Conservation (phyloP, 2,797 vertebrate genomes). For the Lagodon rhomboides region DNA sequence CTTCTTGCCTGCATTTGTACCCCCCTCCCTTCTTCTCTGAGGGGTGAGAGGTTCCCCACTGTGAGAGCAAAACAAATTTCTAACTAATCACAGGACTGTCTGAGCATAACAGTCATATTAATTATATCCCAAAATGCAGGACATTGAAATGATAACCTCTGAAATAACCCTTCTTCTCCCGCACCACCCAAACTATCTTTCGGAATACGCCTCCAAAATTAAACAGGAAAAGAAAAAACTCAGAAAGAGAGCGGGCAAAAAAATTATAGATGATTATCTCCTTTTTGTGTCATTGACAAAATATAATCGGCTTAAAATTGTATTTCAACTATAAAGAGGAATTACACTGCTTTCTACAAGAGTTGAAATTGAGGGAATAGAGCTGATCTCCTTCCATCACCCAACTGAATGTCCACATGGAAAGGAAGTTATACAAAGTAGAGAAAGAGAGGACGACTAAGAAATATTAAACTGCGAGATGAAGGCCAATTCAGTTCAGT, state of each 20-base stretch:
- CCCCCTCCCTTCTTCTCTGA: constrained; percentile 10
- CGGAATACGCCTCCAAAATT: constrained; percentile 21
- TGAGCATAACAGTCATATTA: constrained; percentile 60
- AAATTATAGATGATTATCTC: constrained; percentile 17
- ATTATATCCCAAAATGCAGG: constrained; percentile 61
- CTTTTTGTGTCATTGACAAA: constrained; percentile 21
- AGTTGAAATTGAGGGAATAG: constrained; percentile 16
- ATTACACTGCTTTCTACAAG: constrained; percentile 9
- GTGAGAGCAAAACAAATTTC: constrained; percentile 62
- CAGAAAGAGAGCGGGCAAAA: constrained; percentile 27
- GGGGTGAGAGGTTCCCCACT: constrained; percentile 57
- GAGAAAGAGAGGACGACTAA: neutral
- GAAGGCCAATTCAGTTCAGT: neutral
- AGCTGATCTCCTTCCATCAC: constrained; percentile 1
- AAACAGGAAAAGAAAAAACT: constrained; percentile 22
- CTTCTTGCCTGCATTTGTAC: constrained; percentile 20
- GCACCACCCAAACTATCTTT: constrained; percentile 18
- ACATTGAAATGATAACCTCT: constrained; percentile 65
- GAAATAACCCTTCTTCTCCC: constrained; percentile 43
- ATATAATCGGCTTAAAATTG: constrained; percentile 36
- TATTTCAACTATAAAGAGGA: constrained; percentile 18
- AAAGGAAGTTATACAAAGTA: neutral
- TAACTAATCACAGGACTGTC: constrained; percentile 65
- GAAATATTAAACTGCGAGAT: neutral
- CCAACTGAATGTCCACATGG: neutral